These are phyloP conservation scores for Abrostola tripartita DNA, from an alignment of 2,888 invertebrate species.

Conservation along the genomic window DNA sequence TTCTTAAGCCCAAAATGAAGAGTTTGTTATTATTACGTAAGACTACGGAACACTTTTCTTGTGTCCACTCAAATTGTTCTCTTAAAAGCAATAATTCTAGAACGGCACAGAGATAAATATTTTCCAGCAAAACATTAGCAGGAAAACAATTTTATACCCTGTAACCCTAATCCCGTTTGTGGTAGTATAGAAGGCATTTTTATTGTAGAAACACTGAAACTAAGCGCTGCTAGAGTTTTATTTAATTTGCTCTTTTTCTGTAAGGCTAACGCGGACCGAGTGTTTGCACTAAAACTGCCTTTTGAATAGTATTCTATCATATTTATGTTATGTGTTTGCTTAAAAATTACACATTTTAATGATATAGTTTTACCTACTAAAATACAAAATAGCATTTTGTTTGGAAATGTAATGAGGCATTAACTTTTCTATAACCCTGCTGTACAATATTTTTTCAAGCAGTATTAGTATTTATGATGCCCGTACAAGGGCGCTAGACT, in stretches of 20 bases:
- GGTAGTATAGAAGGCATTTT: constrained; percentile 9
- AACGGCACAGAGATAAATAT: neutral
- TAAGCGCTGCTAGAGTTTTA: constrained; percentile 6
- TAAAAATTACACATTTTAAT: neutral
- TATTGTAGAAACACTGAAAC: constrained; percentile 16
- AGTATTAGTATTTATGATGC: no score
- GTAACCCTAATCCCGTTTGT: constrained; percentile 10
- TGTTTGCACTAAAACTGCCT: constrained; percentile 20
- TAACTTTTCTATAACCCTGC: no score
- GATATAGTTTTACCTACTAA: neutral
- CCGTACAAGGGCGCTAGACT: no score
- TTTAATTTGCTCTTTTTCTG: constrained; percentile 10
- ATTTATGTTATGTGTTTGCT: neutral
- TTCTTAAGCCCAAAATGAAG: no score
- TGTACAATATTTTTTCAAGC: no score
- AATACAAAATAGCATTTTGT: no score
- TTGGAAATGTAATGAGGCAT: no score
- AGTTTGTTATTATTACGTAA: no score
- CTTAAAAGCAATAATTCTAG: neutral
- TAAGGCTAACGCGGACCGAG: constrained; percentile 7
- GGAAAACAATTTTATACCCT: constrained; percentile 5
- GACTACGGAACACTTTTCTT: no score
- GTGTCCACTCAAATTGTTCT: neutral
- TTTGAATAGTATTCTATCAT: constrained; percentile 7
- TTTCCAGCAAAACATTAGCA: neutral